phyloP scores from a whole-genome alignment of 2,113 vertebrate genomes.

The Otis tarda region DNA sequence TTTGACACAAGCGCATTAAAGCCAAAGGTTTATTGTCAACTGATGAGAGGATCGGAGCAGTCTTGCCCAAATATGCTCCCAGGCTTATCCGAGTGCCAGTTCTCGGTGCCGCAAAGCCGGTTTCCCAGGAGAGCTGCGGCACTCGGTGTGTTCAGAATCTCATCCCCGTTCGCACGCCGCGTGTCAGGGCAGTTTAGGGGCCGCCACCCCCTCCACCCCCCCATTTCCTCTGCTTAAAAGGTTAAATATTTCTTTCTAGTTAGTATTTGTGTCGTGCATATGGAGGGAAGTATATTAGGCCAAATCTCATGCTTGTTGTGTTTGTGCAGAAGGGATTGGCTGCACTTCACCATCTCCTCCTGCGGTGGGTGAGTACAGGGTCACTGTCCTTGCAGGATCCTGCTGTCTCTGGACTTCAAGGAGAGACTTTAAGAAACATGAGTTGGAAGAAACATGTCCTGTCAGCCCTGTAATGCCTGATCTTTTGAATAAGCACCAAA shows the following conservation, averaged over 20 bases:
- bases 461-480: rapidly evolving
- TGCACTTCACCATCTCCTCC: not conserved
- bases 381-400: not conserved
- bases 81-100: not conserved
- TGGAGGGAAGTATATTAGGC: not conserved
- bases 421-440: not conserved
- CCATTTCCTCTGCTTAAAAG: not conserved
- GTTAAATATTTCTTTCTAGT: not conserved
- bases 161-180: rapidly evolving
- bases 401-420: not conserved
- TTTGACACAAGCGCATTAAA: not conserved
- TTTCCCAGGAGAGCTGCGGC: not conserved
- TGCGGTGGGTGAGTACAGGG: not conserved
- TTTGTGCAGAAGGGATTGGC: not conserved
- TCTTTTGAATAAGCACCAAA: not conserved
- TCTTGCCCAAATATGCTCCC: not conserved
- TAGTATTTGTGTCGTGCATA: not conserved
- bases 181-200: not conserved
- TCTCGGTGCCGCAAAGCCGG: not conserved
- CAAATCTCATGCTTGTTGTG: not conserved
- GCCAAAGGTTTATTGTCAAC: not conserved
- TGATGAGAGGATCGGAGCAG: not conserved
- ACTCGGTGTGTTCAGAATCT: not conserved
- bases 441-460: not conserved
- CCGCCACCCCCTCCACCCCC: too few relatives aligned